phyloP scores from a whole-genome alignment of 1,140 invertebrate genomes.

The Meloidogyne chitwoodi region DNA sequence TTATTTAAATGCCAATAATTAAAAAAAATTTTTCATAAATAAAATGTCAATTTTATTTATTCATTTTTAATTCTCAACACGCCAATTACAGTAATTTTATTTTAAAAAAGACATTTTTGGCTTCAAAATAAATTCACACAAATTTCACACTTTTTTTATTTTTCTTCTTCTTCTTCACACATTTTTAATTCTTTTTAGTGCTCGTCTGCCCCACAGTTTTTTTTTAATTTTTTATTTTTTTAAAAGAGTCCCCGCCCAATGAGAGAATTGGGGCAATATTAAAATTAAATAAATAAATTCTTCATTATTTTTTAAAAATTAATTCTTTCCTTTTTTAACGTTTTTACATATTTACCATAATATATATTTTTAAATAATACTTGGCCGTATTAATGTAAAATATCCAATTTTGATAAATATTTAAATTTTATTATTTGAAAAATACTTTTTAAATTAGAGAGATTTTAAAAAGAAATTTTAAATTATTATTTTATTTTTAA shows the following conservation, averaged over 20 bases:
- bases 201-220: background rate
- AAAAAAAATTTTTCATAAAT: background rate
- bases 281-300: background rate
- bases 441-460: too few species aligned
- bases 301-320: background rate
- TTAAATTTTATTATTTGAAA: too few species aligned
- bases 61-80: background rate
- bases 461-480: too few species aligned
- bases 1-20: too few species aligned
- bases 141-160: background rate
- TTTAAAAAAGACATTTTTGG: background rate
- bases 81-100: background rate
- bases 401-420: too few species aligned
- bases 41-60: background rate
- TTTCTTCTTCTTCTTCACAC: background rate
- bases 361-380: too few species aligned
- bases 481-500: too few species aligned
- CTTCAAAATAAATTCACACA: background rate
- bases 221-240: background rate
- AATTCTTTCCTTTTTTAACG: background rate
- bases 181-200: background rate
- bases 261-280: background rate
- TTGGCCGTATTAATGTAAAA: too few species aligned
- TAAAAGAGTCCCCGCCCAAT: background rate
- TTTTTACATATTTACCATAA: too few species aligned